phyloP scores from a whole-genome alignment of 37 sponge, comb jelly and placozoan genomes.

The Chondrosia reniformis region DNA sequence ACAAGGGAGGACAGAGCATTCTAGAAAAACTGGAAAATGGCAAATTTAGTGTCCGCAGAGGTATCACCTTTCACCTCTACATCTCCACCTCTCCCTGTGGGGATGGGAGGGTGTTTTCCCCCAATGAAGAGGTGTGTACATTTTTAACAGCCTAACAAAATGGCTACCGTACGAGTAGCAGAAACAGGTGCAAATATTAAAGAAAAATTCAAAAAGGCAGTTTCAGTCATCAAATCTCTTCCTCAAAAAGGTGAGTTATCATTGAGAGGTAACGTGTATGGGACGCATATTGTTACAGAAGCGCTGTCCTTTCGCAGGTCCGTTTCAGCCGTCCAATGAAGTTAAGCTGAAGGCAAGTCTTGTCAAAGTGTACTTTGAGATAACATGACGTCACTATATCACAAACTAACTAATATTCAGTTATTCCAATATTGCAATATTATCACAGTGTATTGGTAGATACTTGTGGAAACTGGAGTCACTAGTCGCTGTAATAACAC shows the following conservation, averaged over 20 bases:
- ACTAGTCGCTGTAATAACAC: too few species aligned
- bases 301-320: too few species aligned
- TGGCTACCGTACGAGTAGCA: neutral
- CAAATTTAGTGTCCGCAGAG: constrained; percentile 45
- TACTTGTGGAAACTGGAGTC: too few species aligned
- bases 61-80: constrained; percentile 90
- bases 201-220: constrained; percentile 49
- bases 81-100: constrained; percentile 93
- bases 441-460: too few species aligned
- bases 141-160: neutral
- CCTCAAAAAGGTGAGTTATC: constrained; percentile 55
- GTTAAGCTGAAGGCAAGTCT: constrained; percentile 55
- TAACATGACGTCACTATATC: too few species aligned
- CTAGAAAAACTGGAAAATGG: constrained; percentile 39
- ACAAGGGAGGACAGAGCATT: constrained; percentile 30
- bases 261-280: neutral
- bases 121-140: too few species aligned
- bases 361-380: neutral
- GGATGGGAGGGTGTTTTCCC: constrained; percentile 79
- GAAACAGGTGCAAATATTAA: constrained; percentile 17
- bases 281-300: too few species aligned
- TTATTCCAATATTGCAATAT: too few species aligned
- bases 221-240: constrained; percentile 53
- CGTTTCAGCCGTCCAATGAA: constrained; percentile 57
- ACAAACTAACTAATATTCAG: too few species aligned